Evolutionary conservation across 1,140 invertebrate species (phyloP).

Genomic region (Sarcophaga bullata): DNA sequence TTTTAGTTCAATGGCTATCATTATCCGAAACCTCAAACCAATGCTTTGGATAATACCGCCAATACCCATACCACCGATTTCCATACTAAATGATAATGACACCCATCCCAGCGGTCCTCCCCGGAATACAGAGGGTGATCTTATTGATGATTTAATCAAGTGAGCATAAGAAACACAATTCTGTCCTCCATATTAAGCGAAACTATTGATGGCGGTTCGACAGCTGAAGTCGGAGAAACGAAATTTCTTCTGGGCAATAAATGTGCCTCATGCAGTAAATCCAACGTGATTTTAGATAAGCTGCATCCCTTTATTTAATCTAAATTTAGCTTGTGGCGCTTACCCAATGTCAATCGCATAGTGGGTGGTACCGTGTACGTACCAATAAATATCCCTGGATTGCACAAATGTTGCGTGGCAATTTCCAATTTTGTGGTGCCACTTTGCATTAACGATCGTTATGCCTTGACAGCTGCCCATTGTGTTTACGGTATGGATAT

Average conservation of each 20-base stretch:
- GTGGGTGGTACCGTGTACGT: constrained; percentile 60
- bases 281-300: background rate
- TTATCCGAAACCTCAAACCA: background rate
- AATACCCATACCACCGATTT: background rate
- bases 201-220: constrained; percentile 33
- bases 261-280: constrained; percentile 62
- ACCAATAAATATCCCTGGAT: constrained; percentile 64
- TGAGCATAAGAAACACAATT: constrained; percentile 61
- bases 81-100: background rate
- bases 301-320: background rate
- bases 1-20: constrained; percentile 21
- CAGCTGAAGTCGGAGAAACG: constrained; percentile 9
- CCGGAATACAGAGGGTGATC: constrained; percentile 58
- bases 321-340: constrained; percentile 57
- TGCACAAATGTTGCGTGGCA: constrained; percentile 54
- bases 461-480: constrained; percentile 68
- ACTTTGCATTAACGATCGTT: constrained; percentile 66
- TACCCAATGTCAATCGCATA: constrained; percentile 63
- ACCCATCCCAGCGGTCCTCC: constrained; percentile 30
- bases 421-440: constrained; percentile 60
- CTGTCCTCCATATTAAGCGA: constrained; percentile 56
- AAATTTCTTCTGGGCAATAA: constrained; percentile 59
- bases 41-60: background rate
- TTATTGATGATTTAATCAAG: constrained; percentile 62
- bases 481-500: constrained; percentile 70